Conservation (phyloP, 1,140 invertebrate species). For the Heliconius congener region DNA sequence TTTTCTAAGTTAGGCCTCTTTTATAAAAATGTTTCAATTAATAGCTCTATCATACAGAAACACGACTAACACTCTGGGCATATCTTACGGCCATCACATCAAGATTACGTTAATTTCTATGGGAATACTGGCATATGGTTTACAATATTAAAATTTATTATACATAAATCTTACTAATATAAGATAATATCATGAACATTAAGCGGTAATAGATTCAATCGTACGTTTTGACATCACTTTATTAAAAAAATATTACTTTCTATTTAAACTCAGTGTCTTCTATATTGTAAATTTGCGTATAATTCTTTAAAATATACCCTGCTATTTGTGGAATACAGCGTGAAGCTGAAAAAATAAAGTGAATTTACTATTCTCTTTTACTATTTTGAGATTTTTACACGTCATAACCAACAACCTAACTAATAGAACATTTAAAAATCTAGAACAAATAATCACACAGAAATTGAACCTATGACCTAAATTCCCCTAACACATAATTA, state of each 20-base stretch:
- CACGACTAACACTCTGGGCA: background rate
- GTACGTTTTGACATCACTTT: too few species aligned
- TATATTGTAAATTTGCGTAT: too few species aligned
- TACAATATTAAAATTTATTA: conserved; percentile 8
- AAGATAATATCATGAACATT: conserved; percentile 4
- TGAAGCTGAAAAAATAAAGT: too few species aligned
- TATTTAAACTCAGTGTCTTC: too few species aligned
- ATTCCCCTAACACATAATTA: background rate
- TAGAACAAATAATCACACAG: background rate
- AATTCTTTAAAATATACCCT: too few species aligned
- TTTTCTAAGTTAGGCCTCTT: background rate
- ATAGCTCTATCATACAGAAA: background rate
- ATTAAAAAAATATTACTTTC: too few species aligned
- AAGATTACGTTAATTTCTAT: conserved; percentile 11
- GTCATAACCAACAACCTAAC: background rate
- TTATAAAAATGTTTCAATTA: background rate
- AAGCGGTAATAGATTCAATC: background rate
- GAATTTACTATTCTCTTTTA: too few species aligned
- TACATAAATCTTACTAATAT: conserved; percentile 8
- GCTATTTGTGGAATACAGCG: too few species aligned
- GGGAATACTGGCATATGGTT: conserved; percentile 5
- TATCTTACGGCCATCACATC: conserved; percentile 4
- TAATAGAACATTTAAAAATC: background rate
- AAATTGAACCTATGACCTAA: background rate
- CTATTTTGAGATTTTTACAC: too few species aligned